A percentile compares a stretch with the other conserved stretches of the same genome.
Conservation (phyloP, 2,113 vertebrate species). For the Gallinago media region DNA sequence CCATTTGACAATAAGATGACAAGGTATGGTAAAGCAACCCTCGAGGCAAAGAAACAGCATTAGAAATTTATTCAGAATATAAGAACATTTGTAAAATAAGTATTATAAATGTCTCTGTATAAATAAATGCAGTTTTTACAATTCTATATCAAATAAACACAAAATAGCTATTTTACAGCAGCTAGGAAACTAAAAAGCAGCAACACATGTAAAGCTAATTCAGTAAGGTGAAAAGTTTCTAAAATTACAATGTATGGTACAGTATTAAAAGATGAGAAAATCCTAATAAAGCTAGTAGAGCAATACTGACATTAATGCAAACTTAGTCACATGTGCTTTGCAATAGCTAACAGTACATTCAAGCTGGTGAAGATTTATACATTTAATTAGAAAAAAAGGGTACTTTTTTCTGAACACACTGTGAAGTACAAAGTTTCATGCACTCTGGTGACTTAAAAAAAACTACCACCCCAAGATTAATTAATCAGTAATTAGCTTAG, state of each 20-base stretch:
- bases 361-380: constrained; percentile 55
- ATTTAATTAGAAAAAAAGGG: constrained; percentile 36
- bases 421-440: constrained; percentile 58
- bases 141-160: constrained; percentile 82
- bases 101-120: constrained; percentile 89
- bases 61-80: constrained; percentile 90
- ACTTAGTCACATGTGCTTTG: constrained; percentile 66
- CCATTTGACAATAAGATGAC: not conserved
- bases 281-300: constrained; percentile 49
- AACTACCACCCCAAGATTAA: not conserved
- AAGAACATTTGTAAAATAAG: constrained; percentile 86
- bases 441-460: constrained; percentile 2
- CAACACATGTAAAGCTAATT: constrained; percentile 57
- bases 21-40: not conserved
- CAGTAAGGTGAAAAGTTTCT: constrained; percentile 3
- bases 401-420: constrained; percentile 1
- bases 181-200: constrained; percentile 73
- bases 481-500: not conserved
- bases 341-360: constrained; percentile 69
- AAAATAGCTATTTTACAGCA: constrained; percentile 79
- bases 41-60: constrained; percentile 46
- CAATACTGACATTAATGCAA: constrained; percentile 61
- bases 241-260: constrained; percentile 42
- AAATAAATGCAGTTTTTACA: constrained; percentile 86
- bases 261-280: constrained; percentile 43